Evolutionary conservation across 2,113 vertebrate genomes (phyloP), one percentile per base, ranked within the genome.

Genomic region (Myanophis thanlyinensis): DNA sequence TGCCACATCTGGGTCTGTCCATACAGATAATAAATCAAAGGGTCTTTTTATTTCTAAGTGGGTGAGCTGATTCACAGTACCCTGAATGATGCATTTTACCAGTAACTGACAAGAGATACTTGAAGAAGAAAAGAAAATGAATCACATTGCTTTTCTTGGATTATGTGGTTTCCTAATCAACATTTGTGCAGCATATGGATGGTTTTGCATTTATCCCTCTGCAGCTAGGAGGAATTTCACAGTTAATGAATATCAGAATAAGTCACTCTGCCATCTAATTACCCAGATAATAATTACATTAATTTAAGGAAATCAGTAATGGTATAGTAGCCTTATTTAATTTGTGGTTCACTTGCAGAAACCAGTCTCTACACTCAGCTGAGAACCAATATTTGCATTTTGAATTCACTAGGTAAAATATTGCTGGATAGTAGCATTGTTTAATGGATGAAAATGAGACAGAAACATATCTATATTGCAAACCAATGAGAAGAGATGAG

Each of bases 391-490:
- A 97, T 97, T 97, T 97, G 95, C 97, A 97, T 97, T 97, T 86
- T 98, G 96, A 98, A 97, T 97, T 96, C 92, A 35, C 90, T 89
- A 91, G 67, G 95, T 96, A 97, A 97, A 97, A 40, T 49, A 95
- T 94, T 11, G 2, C 92, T 94, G 93, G 93, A 94, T 97, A 97
- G 97, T 97, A 95, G 93, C 91, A 93, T 94, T 95, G 35, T 93
- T 95, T 96, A 97, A 97, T 93, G 93, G 93, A 97, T 97, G 97
- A 94, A 97, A 96, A 97, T 97, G 96, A 97, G 95, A 95, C 94
- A 91, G 44, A 93, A 93, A 95, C 93, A 51, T 62, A 93, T 96
- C 85, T 95, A 85, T 94, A 94, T 89, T 94, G 88, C 96, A 97
- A 94, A 67, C 93, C 88, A 95, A 49, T 89, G 87, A 94, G 90